Evolutionary conservation across 64 coral and sea anemone genomes (phyloP), one percentile per base, ranked within the genome.

Genomic region (Acropora yongei): DNA sequence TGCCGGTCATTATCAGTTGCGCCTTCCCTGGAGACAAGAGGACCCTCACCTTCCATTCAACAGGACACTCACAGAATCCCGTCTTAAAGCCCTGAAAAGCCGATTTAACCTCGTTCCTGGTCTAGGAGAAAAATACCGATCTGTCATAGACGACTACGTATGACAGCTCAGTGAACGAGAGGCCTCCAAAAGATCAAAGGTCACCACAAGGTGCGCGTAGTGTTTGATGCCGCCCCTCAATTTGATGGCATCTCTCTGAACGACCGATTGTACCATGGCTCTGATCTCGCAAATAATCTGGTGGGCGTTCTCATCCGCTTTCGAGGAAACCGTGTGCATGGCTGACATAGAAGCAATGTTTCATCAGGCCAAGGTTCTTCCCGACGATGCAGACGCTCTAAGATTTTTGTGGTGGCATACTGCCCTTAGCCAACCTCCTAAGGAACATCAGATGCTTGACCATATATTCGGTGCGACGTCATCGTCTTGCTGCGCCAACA

Each of bases 341-440:
- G 86, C 86, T 13, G 86, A 76, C 41, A 14, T 75, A 11, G 86
- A 88, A 88, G 86, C 73, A 7, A 75, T 88, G 71, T 90, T 90
- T 41, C 75, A 81, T 57, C 89, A 90, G 49, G 88, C 80, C 19
- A 80, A 78, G 77, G 88, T 90, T 61, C 44, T 72, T 14, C 41
- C 75, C 65, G 49, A 77, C 20, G 89, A 82, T 40, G 49, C 77
- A 66, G 48, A 72, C 43, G 77, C 68, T 6, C 4, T 86, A 42
- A 77, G 90, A 41, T 92, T 92, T 4, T 42, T 92, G 5, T 92
- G 90, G 89, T 91, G 89, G 72, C 10, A 57, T 8, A 19, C 55
- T 2, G 10, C 45, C 19, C 41, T 13, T 12, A 75, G 71, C 3
- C 49, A 79, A 1, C 83, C 82, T 8, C 65, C 69, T 16, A n/a